Evolutionary conservation across 92 coral and sea anemone species (phyloP).

Genomic region (Actinernus sp.): DNA sequence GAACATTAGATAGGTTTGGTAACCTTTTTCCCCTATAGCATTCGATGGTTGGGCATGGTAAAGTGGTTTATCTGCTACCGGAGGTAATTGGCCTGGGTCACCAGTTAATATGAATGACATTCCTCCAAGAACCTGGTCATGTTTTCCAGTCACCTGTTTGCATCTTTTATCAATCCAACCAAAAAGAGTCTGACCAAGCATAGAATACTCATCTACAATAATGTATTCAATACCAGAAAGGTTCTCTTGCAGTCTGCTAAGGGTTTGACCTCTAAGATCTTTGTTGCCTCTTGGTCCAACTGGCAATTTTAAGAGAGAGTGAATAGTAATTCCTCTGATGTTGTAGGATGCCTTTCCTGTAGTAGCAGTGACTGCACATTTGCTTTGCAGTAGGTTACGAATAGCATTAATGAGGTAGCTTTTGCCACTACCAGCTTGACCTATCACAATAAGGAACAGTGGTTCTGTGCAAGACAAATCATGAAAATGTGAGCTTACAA

Average conservation of each 20-base stretch:
- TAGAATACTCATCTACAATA: slow-evolving; percentile 61
- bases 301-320: slow-evolving; percentile 60
- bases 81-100: slow-evolving; percentile 57
- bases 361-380: slow-evolving; percentile 61
- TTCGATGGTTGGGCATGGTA: slow-evolving; percentile 56
- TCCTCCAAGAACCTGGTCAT: slow-evolving; percentile 28
- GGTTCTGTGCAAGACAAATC: slow-evolving; percentile 57
- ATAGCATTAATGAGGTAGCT: slow-evolving; percentile 77
- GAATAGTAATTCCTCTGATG: slow-evolving; percentile 59
- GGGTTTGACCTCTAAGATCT: slow-evolving; percentile 62
- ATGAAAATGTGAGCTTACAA: slow-evolving; percentile 53
- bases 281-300: slow-evolving; percentile 39
- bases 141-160: slow-evolving; percentile 50
- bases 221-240: slow-evolving; percentile 55
- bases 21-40: slow-evolving; percentile 57
- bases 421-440: slow-evolving; percentile 54
- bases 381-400: slow-evolving; percentile 49
- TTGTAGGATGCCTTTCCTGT: slow-evolving; percentile 62
- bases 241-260: slow-evolving; percentile 37
- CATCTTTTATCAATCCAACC: slow-evolving; percentile 62
- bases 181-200: slow-evolving; percentile 54
- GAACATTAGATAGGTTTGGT: slow-evolving; percentile 56
- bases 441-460: slow-evolving; percentile 45
- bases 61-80: slow-evolving; percentile 53
- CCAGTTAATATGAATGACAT: slow-evolving; percentile 43